Base-by-base conservation (phyloP, 2,797 vertebrate genomes). In the Hyperoplus immaculatus region DNA sequence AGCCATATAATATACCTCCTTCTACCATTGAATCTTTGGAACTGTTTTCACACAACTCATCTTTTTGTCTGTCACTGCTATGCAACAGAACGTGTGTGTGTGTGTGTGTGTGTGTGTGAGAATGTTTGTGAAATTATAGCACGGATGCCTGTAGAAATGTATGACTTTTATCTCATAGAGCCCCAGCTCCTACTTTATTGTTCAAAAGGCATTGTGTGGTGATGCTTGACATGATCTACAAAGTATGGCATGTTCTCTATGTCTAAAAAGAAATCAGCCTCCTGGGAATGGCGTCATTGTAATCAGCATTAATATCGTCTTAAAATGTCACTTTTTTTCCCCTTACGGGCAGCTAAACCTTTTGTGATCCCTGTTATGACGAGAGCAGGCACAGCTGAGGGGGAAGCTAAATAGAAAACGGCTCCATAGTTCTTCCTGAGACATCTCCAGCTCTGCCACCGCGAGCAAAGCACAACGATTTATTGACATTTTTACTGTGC, bases 401-500 rank as follows among this genome's bases (percentile, higher is more conserved):
- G 89, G 72, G 64, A 71, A 72, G 86, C 83, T 43, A 87, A 89
- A 89, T 67, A 84, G 79, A 85, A 90, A 90, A 85, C 72, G 63
- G 75, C 81, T 72, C 63, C 79, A 84, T 84, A 80, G 43, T 72
- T 90, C 81, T 89, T 92, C 77, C 67, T 4, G 47, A 83, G 85
- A 88, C 78, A 80, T 88, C 85, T 82, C 51, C 39, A 45, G 77
- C 39, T 72, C 75, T 83, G 85, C 83, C 86, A 83, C 87, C 86
- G 67, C 54, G 78, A 89, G 88, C 85, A 69, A 89, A 92, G 84
- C 88, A 73, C 86, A 89, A 87, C 82, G 86, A 93, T 94, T 92
- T 94, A 93, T 94, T 94, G 93, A 93, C 92, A 92, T 94, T 92
- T 93, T 86, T 62, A 75, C 83, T 90, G 80, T 77, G 87, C 84